phyloP scores from a whole-genome alignment of 2,113 vertebrate genomes.

The Buteo buteo region DNA sequence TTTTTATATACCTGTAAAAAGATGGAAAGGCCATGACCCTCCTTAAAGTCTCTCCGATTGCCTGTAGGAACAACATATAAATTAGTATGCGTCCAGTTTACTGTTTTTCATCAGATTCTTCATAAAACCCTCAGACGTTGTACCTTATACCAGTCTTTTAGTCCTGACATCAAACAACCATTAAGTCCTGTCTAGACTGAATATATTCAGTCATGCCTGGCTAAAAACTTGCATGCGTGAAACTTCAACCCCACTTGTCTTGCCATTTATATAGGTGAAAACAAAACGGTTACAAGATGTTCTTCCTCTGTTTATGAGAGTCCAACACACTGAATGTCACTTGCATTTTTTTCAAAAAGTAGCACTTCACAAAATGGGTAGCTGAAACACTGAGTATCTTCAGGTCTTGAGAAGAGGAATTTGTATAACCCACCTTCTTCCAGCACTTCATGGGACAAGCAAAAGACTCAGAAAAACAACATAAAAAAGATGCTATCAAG shows the following conservation, averaged over 20 bases:
- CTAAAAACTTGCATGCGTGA: background rate
- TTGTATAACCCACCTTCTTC: background rate
- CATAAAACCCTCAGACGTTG: background rate
- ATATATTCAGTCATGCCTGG: background rate
- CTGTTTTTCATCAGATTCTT: background rate
- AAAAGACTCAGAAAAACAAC: background rate
- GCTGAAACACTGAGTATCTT: background rate
- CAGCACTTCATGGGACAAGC: background rate
- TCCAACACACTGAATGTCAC: background rate
- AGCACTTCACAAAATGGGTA: background rate
- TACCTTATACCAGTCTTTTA: background rate
- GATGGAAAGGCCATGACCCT: background rate
- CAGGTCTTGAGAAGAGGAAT: background rate
- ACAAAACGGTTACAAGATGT: background rate
- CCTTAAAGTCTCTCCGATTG: background rate
- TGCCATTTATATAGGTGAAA: background rate
- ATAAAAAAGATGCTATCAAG: background rate
- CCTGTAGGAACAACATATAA: background rate
- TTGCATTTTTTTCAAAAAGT: background rate
- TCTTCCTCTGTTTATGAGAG: background rate
- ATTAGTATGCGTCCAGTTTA: background rate
- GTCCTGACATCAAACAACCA: background rate
- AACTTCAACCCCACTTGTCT: background rate
- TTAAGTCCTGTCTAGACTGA: background rate
- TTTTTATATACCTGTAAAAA: background rate